phyloP scores from a whole-genome alignment of 2,888 invertebrate genomes.

The Marronus borbonicus region DNA sequence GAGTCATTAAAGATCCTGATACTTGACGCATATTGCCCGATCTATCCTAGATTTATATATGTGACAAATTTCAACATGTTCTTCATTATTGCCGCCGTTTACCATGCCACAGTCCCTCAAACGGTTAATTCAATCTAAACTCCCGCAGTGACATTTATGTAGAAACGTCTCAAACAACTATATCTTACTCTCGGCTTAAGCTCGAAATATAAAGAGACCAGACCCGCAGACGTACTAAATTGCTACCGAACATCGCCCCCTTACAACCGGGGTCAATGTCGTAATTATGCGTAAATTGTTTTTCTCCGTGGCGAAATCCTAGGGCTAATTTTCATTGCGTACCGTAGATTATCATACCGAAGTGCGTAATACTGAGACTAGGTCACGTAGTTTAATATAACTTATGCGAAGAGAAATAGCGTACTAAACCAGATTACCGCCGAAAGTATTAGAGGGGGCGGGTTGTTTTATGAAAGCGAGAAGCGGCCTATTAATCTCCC shows the following conservation, averaged over 20 bases:
- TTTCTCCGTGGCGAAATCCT: neutral
- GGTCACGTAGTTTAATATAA: slow-evolving; percentile 37
- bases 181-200: too few species aligned
- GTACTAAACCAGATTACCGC: slow-evolving; percentile 35
- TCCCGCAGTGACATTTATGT: too few species aligned
- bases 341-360: neutral
- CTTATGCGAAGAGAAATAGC: slow-evolving; percentile 27
- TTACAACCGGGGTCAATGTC: too few species aligned
- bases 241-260: neutral
- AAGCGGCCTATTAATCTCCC: slow-evolving; percentile 39
- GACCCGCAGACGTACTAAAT: neutral
- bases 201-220: neutral
- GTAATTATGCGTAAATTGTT: slow-evolving; percentile 18
- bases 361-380: slow-evolving; percentile 23
- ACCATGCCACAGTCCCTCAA: too few species aligned
- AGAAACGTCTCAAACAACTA: too few species aligned
- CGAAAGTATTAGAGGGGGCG: slow-evolving; percentile 37
- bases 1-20: too few species aligned
- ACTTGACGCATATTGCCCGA: too few species aligned
- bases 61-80: too few species aligned
- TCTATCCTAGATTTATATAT: too few species aligned
- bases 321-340: slow-evolving; percentile 32
- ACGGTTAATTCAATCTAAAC: too few species aligned
- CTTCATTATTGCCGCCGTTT: too few species aligned
- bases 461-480: slow-evolving; percentile 33